These are phyloP conservation scores for Magallana gigas DNA, from an alignment of 1,140 invertebrate genomes.

Conservation along the genomic window DNA sequence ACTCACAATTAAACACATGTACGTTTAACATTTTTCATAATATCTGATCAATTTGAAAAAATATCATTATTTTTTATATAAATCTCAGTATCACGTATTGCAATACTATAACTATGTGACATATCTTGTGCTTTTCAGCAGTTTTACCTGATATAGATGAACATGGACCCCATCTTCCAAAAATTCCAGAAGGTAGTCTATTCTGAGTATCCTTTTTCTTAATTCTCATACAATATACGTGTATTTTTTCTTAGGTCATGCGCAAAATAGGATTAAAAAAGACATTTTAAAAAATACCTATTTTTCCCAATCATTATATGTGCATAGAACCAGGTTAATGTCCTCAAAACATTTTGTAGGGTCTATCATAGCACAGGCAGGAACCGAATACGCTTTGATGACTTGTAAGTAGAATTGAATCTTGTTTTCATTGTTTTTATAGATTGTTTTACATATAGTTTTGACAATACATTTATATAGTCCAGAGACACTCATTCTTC, in stretches of 20 bases:
- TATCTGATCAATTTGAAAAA: not conserved
- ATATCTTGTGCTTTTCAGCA: not conserved
- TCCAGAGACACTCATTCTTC: too few species aligned
- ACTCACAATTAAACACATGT: too few species aligned
- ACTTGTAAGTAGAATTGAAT: not conserved
- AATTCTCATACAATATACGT: too few species aligned
- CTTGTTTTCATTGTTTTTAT: too few species aligned
- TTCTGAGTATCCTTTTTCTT: too few species aligned
- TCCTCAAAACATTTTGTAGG: not conserved
- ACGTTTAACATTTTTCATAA: not conserved
- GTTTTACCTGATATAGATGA: not conserved
- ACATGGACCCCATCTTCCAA: not conserved
- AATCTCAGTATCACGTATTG: not conserved
- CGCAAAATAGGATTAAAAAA: too few species aligned
- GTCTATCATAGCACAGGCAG: conserved; percentile 1
- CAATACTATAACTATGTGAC: not conserved
- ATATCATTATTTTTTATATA: not conserved
- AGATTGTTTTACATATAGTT: too few species aligned
- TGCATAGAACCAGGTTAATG: not conserved
- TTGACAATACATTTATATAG: too few species aligned
- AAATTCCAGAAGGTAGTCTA: not conserved
- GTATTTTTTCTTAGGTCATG: too few species aligned
- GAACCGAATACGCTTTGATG: not conserved
- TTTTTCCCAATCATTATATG: too few species aligned
- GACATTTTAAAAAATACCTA: too few species aligned